A percentile compares a stretch with the other conserved stretches of the same genome.
phyloP scores from a whole-genome alignment of 2,113 vertebrate genomes.

The Crypturellus undulatus region DNA sequence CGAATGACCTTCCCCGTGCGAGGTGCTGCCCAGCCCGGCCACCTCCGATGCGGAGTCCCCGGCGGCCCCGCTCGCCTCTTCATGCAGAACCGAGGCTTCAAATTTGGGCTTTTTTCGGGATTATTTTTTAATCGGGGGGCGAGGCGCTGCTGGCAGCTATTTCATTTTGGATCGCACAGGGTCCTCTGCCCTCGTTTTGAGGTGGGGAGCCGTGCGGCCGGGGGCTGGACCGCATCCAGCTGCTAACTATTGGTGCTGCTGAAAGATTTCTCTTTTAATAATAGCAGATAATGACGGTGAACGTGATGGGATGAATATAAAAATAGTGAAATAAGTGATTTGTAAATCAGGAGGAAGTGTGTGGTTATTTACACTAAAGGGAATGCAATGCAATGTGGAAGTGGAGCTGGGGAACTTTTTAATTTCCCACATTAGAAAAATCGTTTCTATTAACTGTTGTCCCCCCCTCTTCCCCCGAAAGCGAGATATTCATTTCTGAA shows the following conservation, averaged over 20 bases:
- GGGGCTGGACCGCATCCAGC: slow-evolving; percentile 69
- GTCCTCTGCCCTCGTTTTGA: slow-evolving; percentile 65
- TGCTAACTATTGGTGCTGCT: slow-evolving; percentile 67
- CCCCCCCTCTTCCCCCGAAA: not conserved
- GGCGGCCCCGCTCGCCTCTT: slow-evolving; percentile 27
- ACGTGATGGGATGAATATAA: slow-evolving; percentile 31
- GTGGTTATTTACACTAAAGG: not conserved
- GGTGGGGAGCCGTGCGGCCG: slow-evolving; percentile 69
- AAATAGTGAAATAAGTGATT: not conserved
- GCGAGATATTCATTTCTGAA: slow-evolving; percentile 36
- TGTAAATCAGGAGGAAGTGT: not conserved
- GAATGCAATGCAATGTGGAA: not conserved
- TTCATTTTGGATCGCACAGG: slow-evolving; percentile 59
- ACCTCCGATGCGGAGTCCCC: slow-evolving; percentile 25
- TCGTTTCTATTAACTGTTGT: slow-evolving; percentile 19
- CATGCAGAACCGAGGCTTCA: slow-evolving; percentile 25
- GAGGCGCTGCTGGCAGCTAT: slow-evolving; percentile 7
- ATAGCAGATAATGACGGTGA: slow-evolving; percentile 61
- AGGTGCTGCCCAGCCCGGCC: slow-evolving; percentile 41
- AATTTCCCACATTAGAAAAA: slow-evolving; percentile 37
- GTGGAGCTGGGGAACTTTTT: not conserved
- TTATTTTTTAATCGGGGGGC: not conserved
- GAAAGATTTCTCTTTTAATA: slow-evolving; percentile 59
- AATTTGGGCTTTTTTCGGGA: not conserved
- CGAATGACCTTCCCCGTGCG: slow-evolving; percentile 75